Evolutionary conservation across 2,113 vertebrate genomes (phyloP), one percentile per base, ranked within the genome.

Genomic region (Gymnobelideus leadbeateri): DNA sequence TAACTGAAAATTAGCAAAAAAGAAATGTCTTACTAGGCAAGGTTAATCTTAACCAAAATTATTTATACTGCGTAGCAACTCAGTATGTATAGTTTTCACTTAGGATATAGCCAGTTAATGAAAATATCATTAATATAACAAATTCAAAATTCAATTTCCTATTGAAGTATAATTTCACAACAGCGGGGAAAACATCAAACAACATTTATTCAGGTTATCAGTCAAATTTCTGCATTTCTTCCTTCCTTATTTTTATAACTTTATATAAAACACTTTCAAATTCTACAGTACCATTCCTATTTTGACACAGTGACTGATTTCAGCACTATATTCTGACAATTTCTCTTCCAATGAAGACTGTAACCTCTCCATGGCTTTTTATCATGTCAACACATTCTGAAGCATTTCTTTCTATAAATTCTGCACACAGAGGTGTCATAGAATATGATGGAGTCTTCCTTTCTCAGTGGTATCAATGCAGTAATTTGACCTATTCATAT

Each of bases 221-320:
- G 7, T 1, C 28, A 50, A 54, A 9, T 21, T 90, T 8, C 68
- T 53, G 55, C 9, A 61, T 61, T 61, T 57, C 19, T 16, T 3
- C 19, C 11, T 31, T 3, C 25, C 19, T 31, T 51, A 50, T 9
- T 77, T 9, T 90, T 51, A 47, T 96, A 94, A 95, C 49, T 51
- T 95, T 50, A 96, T 31, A 51, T 2, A 68, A 92, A 90, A 92
- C 9, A 8, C 26, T 77, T 92, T 0, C 31, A 93, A 91, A 37
- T 89, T 93, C 49, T 93, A 94, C 55, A 97, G 89, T 52, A 92
- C 51, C 16, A 89, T 9, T 51, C n/a, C 0, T 92, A 94, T 89
- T 95, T 77, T 91, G 95, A 25, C 9, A 93, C 91, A 55, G 21
- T 61, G 57, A 61, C 28, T 61, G 28, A 61, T 10, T 61, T 61